phyloP scores from a whole-genome alignment of 2,113 vertebrate species.

The Anguilla rostrata region DNA sequence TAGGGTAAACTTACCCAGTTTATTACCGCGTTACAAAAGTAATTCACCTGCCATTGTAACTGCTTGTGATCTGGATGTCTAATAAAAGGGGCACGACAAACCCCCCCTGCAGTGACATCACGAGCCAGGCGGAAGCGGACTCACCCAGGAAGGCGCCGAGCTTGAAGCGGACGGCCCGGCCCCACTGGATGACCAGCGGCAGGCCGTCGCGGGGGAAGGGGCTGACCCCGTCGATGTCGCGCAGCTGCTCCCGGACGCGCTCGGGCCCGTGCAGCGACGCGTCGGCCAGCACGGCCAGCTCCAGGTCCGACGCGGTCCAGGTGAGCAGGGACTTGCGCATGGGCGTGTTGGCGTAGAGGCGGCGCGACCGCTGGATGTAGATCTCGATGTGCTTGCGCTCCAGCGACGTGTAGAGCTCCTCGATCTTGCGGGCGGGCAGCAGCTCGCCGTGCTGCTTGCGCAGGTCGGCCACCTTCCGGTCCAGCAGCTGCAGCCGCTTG shows the following conservation, averaged over 20 bases:
- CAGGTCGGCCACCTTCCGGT: constrained; percentile 89
- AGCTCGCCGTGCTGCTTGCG: constrained; percentile 94
- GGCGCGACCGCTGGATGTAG: constrained; percentile 94
- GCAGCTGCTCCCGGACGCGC: constrained; percentile 81
- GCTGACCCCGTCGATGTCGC: constrained; percentile 81
- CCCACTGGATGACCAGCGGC: constrained; percentile 89
- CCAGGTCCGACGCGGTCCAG: constrained; percentile 85
- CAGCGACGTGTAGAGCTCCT: constrained; percentile 92
- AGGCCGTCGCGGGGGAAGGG: constrained; percentile 87
- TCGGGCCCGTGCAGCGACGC: constrained; percentile 83
- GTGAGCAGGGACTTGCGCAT: constrained; percentile 93
- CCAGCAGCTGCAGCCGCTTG: constrained; percentile 88
- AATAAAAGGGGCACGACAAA: no score
- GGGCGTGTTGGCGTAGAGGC: constrained; percentile 91
- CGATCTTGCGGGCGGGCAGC: constrained; percentile 93
- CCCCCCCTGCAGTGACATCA: no score
- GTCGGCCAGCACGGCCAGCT: constrained; percentile 83
- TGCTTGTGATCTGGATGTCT: no score
- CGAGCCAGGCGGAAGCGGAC: constrained; percentile 34
- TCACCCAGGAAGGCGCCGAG: constrained; percentile 85
- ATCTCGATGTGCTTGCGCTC: constrained; percentile 98
- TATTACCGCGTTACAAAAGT: no score
- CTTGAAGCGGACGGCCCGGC: constrained; percentile 85
- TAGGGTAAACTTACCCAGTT: not conserved
- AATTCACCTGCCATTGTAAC: no score